Percentiles rank a stretch among this genome's conserved stretches.
Evolutionary conservation across 2,113 vertebrate species (phyloP).

Genomic region (Micronisus gabar): DNA sequence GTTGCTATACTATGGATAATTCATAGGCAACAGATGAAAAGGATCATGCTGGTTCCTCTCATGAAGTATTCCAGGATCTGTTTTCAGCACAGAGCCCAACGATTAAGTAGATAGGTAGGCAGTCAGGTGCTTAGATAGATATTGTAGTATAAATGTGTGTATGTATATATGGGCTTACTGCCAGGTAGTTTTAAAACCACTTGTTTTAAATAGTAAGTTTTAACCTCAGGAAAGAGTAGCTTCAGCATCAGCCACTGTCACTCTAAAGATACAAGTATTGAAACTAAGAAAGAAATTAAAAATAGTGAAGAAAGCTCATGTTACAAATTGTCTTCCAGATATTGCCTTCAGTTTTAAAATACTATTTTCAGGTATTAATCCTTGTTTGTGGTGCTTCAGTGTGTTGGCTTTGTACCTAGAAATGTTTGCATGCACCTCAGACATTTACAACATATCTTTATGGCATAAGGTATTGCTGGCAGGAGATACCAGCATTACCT

Average conservation of each 20-base stretch:
- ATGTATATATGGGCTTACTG: background rate
- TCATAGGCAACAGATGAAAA: conserved; percentile 7
- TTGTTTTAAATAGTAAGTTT: background rate
- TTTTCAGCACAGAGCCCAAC: background rate
- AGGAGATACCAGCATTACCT: background rate
- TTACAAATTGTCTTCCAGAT: background rate
- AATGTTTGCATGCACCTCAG: background rate
- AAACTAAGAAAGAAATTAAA: background rate
- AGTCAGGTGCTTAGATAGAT: background rate
- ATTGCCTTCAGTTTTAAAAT: background rate
- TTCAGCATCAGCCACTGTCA: background rate
- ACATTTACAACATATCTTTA: background rate
- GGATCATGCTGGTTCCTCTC: background rate
- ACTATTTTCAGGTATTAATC: background rate
- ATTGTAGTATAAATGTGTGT: background rate
- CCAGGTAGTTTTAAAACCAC: background rate
- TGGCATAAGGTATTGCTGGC: background rate
- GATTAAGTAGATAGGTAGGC: background rate
- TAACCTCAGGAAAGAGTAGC: background rate
- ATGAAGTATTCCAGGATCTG: background rate
- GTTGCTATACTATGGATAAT: conserved; percentile 3
- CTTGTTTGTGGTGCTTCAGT: background rate
- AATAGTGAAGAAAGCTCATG: background rate
- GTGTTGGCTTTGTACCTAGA: background rate
- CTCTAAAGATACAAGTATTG: background rate